Percentiles rank a stretch among this genome's conserved stretches.
phyloP scores from a whole-genome alignment of 1,140 invertebrate species.

The Phthorimaea operculella region DNA sequence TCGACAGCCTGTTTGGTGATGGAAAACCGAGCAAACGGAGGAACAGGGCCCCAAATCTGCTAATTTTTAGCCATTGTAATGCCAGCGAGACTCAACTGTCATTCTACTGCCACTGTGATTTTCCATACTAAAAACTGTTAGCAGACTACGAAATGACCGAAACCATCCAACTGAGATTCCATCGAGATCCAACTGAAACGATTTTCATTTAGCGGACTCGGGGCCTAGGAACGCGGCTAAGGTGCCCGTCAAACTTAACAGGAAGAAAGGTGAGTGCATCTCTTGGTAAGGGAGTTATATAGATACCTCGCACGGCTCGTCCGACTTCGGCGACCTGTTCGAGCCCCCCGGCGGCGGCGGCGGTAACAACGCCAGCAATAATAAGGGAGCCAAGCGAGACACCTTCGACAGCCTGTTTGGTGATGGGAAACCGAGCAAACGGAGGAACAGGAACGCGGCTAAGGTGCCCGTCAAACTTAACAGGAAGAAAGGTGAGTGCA shows the following conservation, averaged over 20 bases:
- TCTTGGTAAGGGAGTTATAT: no score
- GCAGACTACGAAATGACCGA: no score
- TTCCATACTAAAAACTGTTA: no score
- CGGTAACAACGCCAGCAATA: constrained; percentile 11
- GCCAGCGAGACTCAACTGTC: no score
- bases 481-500: constrained; percentile 50
- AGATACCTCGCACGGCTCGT: constrained; percentile 84
- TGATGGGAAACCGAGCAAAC: background rate
- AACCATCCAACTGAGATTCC: no score
- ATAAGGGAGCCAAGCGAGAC: constrained; percentile 60
- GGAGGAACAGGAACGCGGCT: constrained; percentile 37
- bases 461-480: constrained; percentile 62
- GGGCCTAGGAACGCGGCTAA: constrained; percentile 54
- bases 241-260: constrained; percentile 59
- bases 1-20: constrained; percentile 70
- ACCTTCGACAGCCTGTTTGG: constrained; percentile 70
- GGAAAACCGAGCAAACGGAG: constrained; percentile 6
- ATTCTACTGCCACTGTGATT: no score
- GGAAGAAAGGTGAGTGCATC: constrained; percentile 46
- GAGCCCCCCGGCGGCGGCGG: constrained; percentile 75
- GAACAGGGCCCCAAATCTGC: no score
- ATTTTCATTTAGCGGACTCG: no score
- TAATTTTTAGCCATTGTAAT: no score
- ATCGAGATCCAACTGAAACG: no score
- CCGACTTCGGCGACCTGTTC: constrained; percentile 86